Percentiles rank a stretch among this genome's conserved stretches.
Evolutionary conservation across 2,888 invertebrate species (phyloP).

Genomic region (Ellobium chinense): DNA sequence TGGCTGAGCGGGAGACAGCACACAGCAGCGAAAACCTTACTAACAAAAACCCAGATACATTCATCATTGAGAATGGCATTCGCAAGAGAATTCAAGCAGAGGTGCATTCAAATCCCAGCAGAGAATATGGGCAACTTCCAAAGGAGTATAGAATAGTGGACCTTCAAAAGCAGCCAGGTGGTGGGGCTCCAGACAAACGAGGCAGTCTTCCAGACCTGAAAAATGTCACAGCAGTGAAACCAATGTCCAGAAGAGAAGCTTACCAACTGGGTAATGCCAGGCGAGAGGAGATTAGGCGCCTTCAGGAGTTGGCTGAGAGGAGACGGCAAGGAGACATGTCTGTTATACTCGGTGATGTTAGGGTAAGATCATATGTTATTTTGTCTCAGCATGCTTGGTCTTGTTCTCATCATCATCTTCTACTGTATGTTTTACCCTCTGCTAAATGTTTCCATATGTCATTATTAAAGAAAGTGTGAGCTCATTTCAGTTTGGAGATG

Average conservation of each 20-base stretch:
- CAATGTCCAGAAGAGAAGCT: constrained; percentile 96
- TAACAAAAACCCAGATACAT: constrained; percentile 71
- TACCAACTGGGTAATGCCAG: constrained; percentile 84
- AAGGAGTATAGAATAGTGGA: constrained; percentile 87
- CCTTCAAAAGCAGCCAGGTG: constrained; percentile 44
- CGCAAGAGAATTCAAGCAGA: constrained; percentile 75
- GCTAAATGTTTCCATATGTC: too few relatives aligned
- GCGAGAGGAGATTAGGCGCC: constrained; percentile 94
- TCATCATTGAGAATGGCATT: constrained; percentile 78
- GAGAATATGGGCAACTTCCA: constrained; percentile 58
- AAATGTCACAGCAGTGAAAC: constrained; percentile 86
- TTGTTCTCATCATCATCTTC: too few relatives aligned
- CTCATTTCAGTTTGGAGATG: too few relatives aligned
- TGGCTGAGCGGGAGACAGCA: constrained; percentile 63
- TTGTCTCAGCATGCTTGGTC: too few relatives aligned
- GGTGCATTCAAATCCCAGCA: constrained; percentile 55
- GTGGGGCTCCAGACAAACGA: constrained; percentile 55
- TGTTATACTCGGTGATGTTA: constrained; percentile 76
- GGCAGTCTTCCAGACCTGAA: constrained; percentile 95
- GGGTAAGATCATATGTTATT: too few relatives aligned
- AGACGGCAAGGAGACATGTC: constrained; percentile 76
- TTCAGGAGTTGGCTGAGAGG: constrained; percentile 84
- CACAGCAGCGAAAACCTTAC: constrained; percentile 72
- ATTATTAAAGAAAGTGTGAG: too few relatives aligned
- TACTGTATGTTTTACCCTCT: too few relatives aligned